Conservation (phyloP, 2,797 vertebrate species). For the Syngnathus acus region DNA sequence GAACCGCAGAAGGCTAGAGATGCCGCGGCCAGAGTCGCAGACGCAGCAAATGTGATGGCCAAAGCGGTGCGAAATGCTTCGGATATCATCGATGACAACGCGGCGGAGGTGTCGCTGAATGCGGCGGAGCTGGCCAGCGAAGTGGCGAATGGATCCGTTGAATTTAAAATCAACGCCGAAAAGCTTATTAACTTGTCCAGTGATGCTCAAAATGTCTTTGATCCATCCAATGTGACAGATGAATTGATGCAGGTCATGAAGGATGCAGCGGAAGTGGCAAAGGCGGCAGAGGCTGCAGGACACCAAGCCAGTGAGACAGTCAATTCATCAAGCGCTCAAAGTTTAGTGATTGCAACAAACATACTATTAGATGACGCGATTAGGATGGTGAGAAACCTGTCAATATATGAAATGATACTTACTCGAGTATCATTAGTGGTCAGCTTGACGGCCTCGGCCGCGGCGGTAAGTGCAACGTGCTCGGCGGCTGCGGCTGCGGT, state of each 20-base stretch:
- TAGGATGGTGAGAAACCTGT: too few species aligned
- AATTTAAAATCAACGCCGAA: neutral
- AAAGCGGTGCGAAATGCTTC: too few species aligned
- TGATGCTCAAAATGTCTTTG: neutral
- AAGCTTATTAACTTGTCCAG: neutral
- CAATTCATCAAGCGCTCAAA: neutral
- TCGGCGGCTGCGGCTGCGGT: neutral
- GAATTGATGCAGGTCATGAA: neutral
- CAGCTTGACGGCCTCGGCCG: neutral
- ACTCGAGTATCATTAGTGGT: neutral
- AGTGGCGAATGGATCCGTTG: neutral
- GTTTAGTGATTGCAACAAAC: neutral
- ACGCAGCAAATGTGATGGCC: neutral
- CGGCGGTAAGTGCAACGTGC: neutral
- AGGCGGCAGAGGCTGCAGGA: neutral
- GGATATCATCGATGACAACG: neutral
- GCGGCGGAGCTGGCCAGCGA: neutral
- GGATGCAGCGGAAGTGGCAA: neutral
- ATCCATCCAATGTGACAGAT: neutral
- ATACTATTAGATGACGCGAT: neutral
- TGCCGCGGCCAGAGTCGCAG: neutral
- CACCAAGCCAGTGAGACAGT: neutral
- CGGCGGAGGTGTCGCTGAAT: neutral
- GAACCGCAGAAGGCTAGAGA: neutral
- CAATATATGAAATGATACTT: neutral